Evolutionary conservation across 92 coral and sea anemone species (phyloP), one percentile per base, ranked within the genome.

Genomic region (Epizoanthus illoricatus): DNA sequence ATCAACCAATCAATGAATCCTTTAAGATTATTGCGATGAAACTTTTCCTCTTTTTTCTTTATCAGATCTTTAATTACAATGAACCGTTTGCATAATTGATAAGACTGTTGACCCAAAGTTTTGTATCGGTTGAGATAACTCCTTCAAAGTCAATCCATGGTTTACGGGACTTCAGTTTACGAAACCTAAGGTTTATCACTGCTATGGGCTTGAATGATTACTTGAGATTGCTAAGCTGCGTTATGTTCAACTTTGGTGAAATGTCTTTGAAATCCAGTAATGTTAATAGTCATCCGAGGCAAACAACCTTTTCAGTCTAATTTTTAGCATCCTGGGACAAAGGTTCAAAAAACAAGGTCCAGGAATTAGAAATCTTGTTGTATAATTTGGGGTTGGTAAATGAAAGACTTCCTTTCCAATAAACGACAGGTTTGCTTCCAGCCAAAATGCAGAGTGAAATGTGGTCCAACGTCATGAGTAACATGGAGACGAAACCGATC

Each of bases 141-240:
- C 70, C 70, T 65, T 65, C 70, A 65, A 65, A 65, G n/a, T 65
- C 15, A 7, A 65, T 65, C 33, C 21, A 16, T 65, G 70, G 21
- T 9, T 3, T 11, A 65, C 18, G 43, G 16, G 3, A 13, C 6
- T 40, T 65, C 18, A 40, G 70, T 17, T 28, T 65, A 12, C 70
- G 70, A 65, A 24, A 65, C 18, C 16, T 65, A 17, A 65, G 17
- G 10, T 65, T 65, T 28, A 28, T 65, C 17, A 65, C 70, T 40
- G 70, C 43, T 28, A 5, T 65, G 18, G 70, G 70, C 16, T 17
- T 65, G 70, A 65, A 65, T 23, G 33, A 12, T 7, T 43, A 65
- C 17, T 24, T 65, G 15, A 65, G 70, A 40, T 65, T 65, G 70
- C 70, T 33, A 40, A 65, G 20, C n/a, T 61, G 9, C 8, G 65